Evolutionary conservation across 1,140 invertebrate genomes (phyloP).

Genomic region (Temnothorax nylanderi): DNA sequence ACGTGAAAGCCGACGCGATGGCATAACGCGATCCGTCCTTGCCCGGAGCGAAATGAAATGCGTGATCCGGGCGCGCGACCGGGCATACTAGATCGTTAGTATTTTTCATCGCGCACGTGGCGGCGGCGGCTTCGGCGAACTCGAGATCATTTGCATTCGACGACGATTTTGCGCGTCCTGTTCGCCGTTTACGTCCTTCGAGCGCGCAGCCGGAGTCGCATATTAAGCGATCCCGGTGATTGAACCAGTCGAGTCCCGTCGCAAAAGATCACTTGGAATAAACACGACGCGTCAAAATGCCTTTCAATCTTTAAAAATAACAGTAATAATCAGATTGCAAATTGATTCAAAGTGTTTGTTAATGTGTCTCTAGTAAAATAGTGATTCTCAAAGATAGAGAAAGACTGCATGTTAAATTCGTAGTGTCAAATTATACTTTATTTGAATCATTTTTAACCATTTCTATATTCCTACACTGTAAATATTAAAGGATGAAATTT

Average conservation of each 20-base stretch:
- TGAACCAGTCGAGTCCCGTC: background rate
- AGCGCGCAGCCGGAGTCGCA: background rate
- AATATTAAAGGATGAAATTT: no score
- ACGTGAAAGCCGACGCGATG: constrained; percentile 58
- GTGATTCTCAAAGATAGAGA: background rate
- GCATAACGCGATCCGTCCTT: constrained; percentile 64
- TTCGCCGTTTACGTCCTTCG: background rate
- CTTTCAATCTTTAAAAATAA: background rate
- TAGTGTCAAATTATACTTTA: no score
- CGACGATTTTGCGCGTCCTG: background rate
- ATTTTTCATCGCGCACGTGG: constrained; percentile 31
- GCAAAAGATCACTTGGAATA: background rate
- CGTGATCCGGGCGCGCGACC: background rate
- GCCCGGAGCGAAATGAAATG: constrained; percentile 57
- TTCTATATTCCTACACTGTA: no score
- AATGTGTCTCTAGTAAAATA: background rate
- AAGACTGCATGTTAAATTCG: background rate
- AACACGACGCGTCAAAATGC: background rate
- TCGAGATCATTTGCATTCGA: constrained; percentile 9
- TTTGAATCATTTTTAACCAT: no score
- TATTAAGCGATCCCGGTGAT: constrained; percentile 3
- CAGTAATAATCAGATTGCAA: background rate
- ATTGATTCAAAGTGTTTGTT: background rate
- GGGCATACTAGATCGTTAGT: constrained; percentile 28
- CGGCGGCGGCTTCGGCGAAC: background rate